Evolutionary conservation across 2,797 vertebrate species (phyloP).

Genomic region (Brachymystax lenok): DNA sequence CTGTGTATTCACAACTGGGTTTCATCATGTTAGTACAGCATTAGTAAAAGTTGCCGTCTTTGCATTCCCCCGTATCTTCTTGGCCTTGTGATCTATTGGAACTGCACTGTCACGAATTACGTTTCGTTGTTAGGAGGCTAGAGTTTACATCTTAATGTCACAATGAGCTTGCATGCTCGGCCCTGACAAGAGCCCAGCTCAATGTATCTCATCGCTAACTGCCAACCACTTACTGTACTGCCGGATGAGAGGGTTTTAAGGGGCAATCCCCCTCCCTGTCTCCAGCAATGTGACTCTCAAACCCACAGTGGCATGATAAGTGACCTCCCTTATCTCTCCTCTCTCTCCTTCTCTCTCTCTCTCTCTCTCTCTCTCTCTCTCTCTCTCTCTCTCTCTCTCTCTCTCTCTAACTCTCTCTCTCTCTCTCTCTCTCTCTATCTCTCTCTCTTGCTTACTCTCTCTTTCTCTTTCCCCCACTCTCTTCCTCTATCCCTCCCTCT

Average conservation of each 20-base stretch:
- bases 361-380: conserved; percentile 48
- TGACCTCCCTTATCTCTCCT: conserved; percentile 10
- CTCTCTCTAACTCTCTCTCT: conserved; percentile 42
- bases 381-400: neutral
- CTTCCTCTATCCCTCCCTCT: neutral
- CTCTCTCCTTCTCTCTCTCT: conserved; percentile 26
- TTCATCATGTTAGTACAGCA: neutral
- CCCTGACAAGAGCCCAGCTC: neutral
- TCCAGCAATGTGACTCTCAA: neutral
- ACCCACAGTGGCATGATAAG: neutral
- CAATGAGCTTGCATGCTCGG: conserved; percentile 9
- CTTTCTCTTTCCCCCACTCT: conserved; percentile 38
- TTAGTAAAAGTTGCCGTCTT: too few relatives aligned
- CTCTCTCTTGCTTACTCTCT: conserved; percentile 39
- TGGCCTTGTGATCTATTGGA: neutral
- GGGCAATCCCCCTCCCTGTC: neutral
- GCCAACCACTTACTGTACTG: neutral
- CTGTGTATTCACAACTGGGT: neutral
- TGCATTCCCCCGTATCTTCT: too few relatives aligned
- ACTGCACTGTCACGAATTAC: conserved; percentile 1
- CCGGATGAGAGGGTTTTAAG: neutral
- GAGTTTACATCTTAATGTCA: conserved; percentile 4
- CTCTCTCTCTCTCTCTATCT: conserved; percentile 22
- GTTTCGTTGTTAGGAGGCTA: neutral
- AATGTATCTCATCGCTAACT: neutral